phyloP scores from a whole-genome alignment of 2,113 vertebrate species.

The Tricholaema leucomelas region DNA sequence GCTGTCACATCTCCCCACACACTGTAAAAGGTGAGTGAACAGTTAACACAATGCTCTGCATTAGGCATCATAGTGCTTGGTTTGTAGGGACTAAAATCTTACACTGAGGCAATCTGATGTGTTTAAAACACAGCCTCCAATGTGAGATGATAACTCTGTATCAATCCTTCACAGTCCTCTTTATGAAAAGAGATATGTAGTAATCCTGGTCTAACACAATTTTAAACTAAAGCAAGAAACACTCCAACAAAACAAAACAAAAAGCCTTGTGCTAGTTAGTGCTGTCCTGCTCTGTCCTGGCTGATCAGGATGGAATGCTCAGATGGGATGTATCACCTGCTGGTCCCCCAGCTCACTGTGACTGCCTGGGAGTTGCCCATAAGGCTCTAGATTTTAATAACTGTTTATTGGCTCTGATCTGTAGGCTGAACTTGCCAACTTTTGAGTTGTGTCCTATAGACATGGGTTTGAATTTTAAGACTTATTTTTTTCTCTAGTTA shows the following conservation, averaged over 20 bases:
- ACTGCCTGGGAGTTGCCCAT: not conserved
- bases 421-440: not conserved
- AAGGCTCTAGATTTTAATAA: not conserved
- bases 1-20: fast-evolving
- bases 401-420: not conserved
- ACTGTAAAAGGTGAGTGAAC: not conserved
- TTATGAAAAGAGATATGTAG: not conserved
- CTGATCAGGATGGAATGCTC: not conserved
- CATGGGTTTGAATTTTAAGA: not conserved
- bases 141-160: not conserved
- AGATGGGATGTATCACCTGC: not conserved
- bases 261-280: not conserved
- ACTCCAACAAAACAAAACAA: not conserved
- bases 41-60: not conserved
- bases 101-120: fast-evolving
- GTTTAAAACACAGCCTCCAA: not conserved
- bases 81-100: not conserved
- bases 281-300: not conserved
- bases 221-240: not conserved
- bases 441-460: not conserved
- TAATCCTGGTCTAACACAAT: not conserved
- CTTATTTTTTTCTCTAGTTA: not conserved
- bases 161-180: not conserved
- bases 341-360: not conserved
- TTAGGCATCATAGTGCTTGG: not conserved